Base-by-base conservation (phyloP, 2,113 vertebrate species). In the Poeciliopsis retropinna region DNA sequence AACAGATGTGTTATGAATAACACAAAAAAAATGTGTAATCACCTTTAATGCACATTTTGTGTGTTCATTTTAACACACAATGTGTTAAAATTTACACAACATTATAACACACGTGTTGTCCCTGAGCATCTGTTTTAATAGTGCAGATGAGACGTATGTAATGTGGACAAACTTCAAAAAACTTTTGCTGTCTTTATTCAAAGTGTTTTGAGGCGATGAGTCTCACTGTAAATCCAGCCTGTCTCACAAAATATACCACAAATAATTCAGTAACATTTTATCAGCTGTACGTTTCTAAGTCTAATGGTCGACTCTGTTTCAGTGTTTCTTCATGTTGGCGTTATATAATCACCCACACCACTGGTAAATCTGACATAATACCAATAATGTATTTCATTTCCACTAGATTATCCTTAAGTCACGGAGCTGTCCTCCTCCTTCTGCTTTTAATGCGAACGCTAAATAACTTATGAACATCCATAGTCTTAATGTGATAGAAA, bases 81-180 rank as follows among this genome's bases (percentile, higher is more conserved):
- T 34, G 32, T 34, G 32, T 34, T 34, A 7, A 34, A 34, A 8
- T 34, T 8, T 8, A 8, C 32, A 34, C 32, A 32, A 32, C 31
- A 34, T 34, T 34, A 34, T 34, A 34, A 34, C 32, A 34, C 7
- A 9, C 32, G 32, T 34, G 32, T 34, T 34, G 32, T 31, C 30
- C 30, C 30, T n/a, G n/a, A n/a, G n/a, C n/a, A n/a, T n/a, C n/a
- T 32, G 31, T 32, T 32, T 32, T 32, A 31, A 31, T 3, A 31
- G 30, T 31, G 4, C 30, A 75, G 73, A 65, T 51, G 71, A n/a
- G 51, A 10, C 25, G 7, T 54, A 19, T 47, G 15, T 47, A 47
- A 87, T 79, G 76, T 78, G 75, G 76, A 67, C 61, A 61, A 84
- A 85, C 78, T 78, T 76, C 72, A 81, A 84, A 78, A 54, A 10